Evolutionary conservation across 1,140 invertebrate genomes (phyloP), one percentile per base, ranked within the genome.

Genomic region (Cecropterus lyciades): DNA sequence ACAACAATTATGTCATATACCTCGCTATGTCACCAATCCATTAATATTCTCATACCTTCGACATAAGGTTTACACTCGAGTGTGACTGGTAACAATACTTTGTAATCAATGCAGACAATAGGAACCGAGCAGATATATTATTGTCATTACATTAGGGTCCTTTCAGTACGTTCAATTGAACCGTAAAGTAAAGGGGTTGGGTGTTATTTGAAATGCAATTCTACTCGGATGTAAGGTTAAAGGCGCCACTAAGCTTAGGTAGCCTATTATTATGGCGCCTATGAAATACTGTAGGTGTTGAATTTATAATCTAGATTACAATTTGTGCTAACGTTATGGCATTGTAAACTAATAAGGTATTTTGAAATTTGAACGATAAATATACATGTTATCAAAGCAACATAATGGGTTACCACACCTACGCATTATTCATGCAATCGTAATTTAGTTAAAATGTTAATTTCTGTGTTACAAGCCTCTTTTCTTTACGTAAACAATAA

Each of bases 1-100:
- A 83, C 72, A 78, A 79, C 75, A 82, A 84, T 82, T 87, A 85
- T 84, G 78, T 82, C 79, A 82, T 70, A 67, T 69, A 59, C 64
- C n/a, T n/a, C 65, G 24, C 16, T 40, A 17, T 30, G 14, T 16
- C 0, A 43, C 66, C 53, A 65, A 46, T 10, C 17, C 15, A 55
- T 40, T 63, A 33, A 45, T 49, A 55, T 49, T 45, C 55, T 15
- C 46, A 57, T 40, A 30, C 14, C 17, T 53, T 69, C 45, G 16
- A 33, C 15, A 49, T 48, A 69, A 68, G 68, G 74, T 69, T 69
- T 56, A 70, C 71, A 69, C 52, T 73, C 60, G 65, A 68, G 16
- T 63, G 37, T 3, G 15, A 42, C 33, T 20, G 27, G 20, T 33
- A 64, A 64, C 43, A 48, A 73, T 15, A 56, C 51, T 65, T 43